phyloP scores from a whole-genome alignment of 2,113 vertebrate genomes.

The Osmerus eperlanus region DNA sequence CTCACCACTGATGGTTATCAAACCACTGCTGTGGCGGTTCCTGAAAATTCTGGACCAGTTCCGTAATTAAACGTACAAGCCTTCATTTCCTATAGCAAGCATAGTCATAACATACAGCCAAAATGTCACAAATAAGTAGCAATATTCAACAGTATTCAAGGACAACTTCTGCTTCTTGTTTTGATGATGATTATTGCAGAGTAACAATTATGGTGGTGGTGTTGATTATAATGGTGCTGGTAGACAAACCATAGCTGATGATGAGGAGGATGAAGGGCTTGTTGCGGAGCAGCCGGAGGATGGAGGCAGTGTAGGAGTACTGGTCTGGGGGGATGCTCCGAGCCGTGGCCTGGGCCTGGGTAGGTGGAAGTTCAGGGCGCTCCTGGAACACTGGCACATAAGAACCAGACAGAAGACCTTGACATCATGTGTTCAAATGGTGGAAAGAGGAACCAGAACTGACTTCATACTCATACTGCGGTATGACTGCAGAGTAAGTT shows the following conservation, averaged over 20 bases:
- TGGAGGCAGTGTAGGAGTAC: constrained; percentile 80
- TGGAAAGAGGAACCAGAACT: background rate
- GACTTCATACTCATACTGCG: background rate
- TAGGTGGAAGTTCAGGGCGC: constrained; percentile 82
- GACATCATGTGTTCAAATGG: background rate
- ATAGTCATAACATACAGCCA: too few species aligned
- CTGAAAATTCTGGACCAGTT: too few species aligned
- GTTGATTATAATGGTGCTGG: background rate
- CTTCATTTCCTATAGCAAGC: too few species aligned
- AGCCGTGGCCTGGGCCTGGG: constrained; percentile 82
- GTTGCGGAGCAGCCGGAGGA: constrained; percentile 81
- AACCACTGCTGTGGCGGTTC: too few species aligned
- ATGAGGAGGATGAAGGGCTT: constrained; percentile 85
- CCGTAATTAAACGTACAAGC: too few species aligned
- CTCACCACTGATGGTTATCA: too few species aligned
- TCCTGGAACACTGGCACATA: constrained; percentile 84
- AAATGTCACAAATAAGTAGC: too few species aligned
- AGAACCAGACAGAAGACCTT: background rate
- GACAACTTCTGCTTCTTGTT: too few species aligned
- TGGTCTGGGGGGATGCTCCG: constrained; percentile 67
- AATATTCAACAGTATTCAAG: too few species aligned
- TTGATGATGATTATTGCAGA: too few species aligned
- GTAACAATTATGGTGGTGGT: too few species aligned
- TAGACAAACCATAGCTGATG: constrained; percentile 85
- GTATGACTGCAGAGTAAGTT: too few species aligned